Percentiles rank a stretch among this genome's conserved stretches.
Conservation (phyloP, 2,113 vertebrate genomes). For the Athene noctua region DNA sequence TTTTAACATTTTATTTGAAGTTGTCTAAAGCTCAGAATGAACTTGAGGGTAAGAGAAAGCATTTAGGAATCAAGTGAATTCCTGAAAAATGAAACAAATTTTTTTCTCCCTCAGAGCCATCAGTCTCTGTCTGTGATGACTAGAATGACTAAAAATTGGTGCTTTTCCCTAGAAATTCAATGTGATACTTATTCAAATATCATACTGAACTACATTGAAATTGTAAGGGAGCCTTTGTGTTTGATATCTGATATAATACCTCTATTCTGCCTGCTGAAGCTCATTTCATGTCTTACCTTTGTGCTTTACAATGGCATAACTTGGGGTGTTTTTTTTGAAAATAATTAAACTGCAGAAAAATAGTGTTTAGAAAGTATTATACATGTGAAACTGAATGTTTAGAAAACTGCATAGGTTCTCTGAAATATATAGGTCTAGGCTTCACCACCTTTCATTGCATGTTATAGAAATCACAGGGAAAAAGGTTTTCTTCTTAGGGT, state of each 20-base stretch:
- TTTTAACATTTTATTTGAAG: neutral
- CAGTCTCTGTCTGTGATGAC: neutral
- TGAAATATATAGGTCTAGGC: neutral
- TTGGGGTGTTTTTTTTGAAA: neutral
- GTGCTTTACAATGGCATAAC: neutral
- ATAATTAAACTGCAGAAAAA: neutral
- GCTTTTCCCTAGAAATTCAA: neutral
- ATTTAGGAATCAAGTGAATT: neutral
- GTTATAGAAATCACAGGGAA: neutral
- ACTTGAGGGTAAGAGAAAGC: neutral
- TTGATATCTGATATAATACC: neutral
- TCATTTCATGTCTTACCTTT: neutral
- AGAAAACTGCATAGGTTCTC: neutral
- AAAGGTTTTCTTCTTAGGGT: fast-evolving
- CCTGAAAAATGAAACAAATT: neutral
- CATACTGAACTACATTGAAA: neutral
- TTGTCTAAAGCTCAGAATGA: neutral
- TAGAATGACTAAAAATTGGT: neutral
- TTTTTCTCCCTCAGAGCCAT: neutral
- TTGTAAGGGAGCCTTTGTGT: fast-evolving
- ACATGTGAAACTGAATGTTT: neutral
- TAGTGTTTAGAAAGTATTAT: neutral
- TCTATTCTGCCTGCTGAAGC: neutral
- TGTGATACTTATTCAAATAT: neutral
- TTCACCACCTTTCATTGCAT: neutral